These are phyloP conservation scores for Varanus salvator DNA, from an alignment of 2,113 vertebrate species.

Conservation along the genomic window DNA sequence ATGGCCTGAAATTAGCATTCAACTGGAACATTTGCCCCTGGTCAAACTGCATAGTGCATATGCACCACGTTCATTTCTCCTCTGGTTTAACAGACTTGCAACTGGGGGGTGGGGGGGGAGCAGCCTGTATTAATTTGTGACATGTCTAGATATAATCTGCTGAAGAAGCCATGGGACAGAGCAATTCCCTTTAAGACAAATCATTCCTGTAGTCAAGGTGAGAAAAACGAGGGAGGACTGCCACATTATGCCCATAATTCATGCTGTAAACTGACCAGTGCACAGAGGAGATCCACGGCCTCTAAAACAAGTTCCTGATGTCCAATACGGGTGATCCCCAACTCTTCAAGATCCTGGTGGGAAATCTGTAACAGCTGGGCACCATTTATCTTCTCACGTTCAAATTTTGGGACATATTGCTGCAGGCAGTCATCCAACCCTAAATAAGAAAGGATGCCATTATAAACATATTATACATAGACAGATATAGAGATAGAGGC, in stretches of 20 bases:
- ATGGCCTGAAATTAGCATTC: neutral
- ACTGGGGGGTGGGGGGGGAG: neutral
- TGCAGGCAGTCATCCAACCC: conserved; percentile 95
- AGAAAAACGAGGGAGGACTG: neutral
- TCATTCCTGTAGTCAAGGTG: neutral
- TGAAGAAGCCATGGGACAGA: neutral
- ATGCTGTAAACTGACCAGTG: conserved; percentile 86
- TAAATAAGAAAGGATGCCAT: conserved; percentile 57
- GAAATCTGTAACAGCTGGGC: conserved; percentile 95
- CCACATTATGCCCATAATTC: accelerated
- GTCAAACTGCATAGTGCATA: neutral
- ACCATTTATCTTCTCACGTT: conserved; percentile 95
- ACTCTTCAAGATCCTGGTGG: conserved; percentile 96
- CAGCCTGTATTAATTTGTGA: neutral
- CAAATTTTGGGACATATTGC: conserved; percentile 92
- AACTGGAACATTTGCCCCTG: neutral
- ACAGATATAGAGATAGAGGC: no score
- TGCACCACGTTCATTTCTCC: neutral
- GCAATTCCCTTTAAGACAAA: neutral
- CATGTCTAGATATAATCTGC: accelerated
- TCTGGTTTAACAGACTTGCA: neutral
- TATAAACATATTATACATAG: neutral
- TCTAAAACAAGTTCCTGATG: conserved; percentile 97
- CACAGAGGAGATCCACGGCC: conserved; percentile 96
- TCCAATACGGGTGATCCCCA: conserved; percentile 92